These are phyloP conservation scores for Cynopterus sphinx DNA, from an alignment of 2,797 vertebrate genomes.

Conservation along the genomic window DNA sequence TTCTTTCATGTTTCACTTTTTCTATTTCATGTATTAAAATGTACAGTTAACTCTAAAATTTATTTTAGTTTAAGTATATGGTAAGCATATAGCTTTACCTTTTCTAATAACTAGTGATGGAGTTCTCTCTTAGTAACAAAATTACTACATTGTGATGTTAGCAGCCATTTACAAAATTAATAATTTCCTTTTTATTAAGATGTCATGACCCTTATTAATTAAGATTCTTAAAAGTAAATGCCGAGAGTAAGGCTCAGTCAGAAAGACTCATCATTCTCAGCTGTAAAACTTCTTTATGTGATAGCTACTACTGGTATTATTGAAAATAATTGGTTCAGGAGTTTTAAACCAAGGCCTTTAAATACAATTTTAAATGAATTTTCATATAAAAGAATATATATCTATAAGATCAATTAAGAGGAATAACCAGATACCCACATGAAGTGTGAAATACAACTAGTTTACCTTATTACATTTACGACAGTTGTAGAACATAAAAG, in stretches of 20 bases:
- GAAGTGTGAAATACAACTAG: background rate
- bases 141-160: background rate
- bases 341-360: background rate
- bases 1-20: conserved; percentile 4
- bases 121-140: background rate
- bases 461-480: background rate
- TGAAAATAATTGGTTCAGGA: background rate
- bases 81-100: background rate
- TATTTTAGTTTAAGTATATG: background rate
- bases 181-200: background rate
- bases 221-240: background rate
- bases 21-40: background rate
- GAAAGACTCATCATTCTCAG: background rate
- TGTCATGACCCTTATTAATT: background rate
- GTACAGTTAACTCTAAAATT: background rate
- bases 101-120: background rate
- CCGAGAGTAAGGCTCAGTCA: background rate
- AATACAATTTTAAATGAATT: conserved; percentile 21
- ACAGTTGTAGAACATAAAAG: background rate
- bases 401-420: background rate
- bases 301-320: background rate
- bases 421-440: background rate
- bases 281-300: conserved; percentile 1
- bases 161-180: background rate
- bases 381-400: background rate